Percentiles rank a stretch among this genome's conserved stretches.
Conservation (phyloP, 2,888 invertebrate genomes). For the Drosophila planitibia region DNA sequence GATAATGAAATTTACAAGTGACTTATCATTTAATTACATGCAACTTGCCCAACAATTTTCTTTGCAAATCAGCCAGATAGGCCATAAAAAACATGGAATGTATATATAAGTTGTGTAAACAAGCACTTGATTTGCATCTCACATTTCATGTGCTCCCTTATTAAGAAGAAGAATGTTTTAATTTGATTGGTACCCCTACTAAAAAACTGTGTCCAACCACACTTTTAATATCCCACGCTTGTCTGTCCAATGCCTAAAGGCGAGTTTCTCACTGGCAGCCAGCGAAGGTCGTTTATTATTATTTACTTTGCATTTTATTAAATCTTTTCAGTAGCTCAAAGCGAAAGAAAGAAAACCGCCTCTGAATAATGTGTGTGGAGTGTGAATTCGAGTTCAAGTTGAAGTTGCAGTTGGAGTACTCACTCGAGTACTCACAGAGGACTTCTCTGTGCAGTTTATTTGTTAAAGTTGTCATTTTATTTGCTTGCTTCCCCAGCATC, state of each 20-base stretch:
- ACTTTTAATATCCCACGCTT: constrained; percentile 66
- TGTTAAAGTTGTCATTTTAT: constrained; percentile 68
- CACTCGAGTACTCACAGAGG: constrained; percentile 13
- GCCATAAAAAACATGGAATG: neutral
- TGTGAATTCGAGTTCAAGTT: neutral
- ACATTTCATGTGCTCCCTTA: constrained; percentile 17
- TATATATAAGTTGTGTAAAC: neutral
- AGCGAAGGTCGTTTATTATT: constrained; percentile 76
- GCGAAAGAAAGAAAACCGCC: neutral
- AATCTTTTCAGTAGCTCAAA: constrained; percentile 28
- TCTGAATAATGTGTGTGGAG: neutral
- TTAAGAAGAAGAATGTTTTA: constrained; percentile 11
- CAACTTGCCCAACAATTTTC: neutral
- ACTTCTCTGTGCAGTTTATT: constrained; percentile 53
- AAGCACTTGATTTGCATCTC: constrained; percentile 27
- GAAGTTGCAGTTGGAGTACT: neutral
- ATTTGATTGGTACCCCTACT: neutral
- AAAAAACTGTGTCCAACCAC: constrained; percentile 26
- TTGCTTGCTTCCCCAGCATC: constrained; percentile 38
- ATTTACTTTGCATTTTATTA: constrained; percentile 76
- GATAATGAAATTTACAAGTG: constrained; percentile 38
- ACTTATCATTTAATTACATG: constrained; percentile 40
- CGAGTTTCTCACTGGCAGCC: constrained; percentile 37
- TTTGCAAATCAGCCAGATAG: constrained; percentile 9
- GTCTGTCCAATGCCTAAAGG: constrained; percentile 48